Evolutionary conservation across 1,140 invertebrate species (phyloP), one percentile per base, ranked within the genome.

Genomic region (Brachionus rotundiformis): DNA sequence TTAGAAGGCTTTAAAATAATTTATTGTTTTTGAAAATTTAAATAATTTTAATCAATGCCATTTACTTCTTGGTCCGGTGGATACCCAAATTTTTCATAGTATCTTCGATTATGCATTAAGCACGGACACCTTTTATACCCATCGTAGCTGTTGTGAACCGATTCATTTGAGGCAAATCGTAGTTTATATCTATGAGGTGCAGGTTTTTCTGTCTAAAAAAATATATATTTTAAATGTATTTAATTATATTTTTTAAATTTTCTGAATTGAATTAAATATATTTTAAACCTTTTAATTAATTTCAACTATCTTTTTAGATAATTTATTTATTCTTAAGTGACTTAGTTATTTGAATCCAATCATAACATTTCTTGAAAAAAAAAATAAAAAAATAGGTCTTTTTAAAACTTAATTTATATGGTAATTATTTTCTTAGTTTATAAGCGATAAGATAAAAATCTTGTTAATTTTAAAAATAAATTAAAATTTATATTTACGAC

Each of bases 101-200:
- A 79, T 63, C 29, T 33, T 59, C 47, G 23, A 11, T 61, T 79
- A 31, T 79, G 76, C 76, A 79, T 79, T 10, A 79, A 31, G 25
- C 76, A 79, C n/a, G 76, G 76, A 33, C 76, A 79, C 36, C 76
- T 54, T 19, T 79, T 79, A 19, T 79, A 79, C 1, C 76, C 76
- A 41, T 79, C 47, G n/a, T 79, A 54, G 27, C 27, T 27, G 16
- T 6, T 25, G 23, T 23, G 41, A 0, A 31, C 16, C 25, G 76
- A 41, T 39, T 39, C 29, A 19, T 39, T 63, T 4, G 76, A 27
- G 16, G 16, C 23, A 19, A 63, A 39, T 79, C 59, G 54, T 6
- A 79, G 27, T 31, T 63, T 54, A 16, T 25, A 63, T 63, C 36
- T 79, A 27, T 79, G 76, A 31, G 76, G 76, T 41, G 47, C 36